phyloP scores from a whole-genome alignment of 1,140 invertebrate species.

The Notospermus geniculatus region DNA sequence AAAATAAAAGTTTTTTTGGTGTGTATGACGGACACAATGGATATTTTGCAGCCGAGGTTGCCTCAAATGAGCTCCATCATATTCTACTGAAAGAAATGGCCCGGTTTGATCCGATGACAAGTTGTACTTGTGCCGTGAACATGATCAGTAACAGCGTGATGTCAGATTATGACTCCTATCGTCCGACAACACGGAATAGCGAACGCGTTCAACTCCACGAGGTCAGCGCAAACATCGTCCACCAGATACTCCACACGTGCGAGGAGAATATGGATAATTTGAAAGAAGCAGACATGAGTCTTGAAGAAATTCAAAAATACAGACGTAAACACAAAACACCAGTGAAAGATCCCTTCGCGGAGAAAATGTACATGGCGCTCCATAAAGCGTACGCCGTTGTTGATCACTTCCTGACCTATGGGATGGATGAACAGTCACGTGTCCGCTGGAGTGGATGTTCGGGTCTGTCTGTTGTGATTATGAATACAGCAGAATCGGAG shows the following conservation, averaged over 20 bases:
- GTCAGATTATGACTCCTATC: slow-evolving; percentile 36
- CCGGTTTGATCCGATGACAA: slow-evolving; percentile 43
- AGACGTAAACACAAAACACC: neutral
- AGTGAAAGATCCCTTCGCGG: slow-evolving; percentile 10
- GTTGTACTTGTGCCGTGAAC: slow-evolving; percentile 28
- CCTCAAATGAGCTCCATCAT: slow-evolving; percentile 44
- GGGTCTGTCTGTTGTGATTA: slow-evolving; percentile 31
- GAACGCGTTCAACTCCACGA: slow-evolving; percentile 35
- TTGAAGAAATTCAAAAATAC: neutral
- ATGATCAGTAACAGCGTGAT: slow-evolving; percentile 32
- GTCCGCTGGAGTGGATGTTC: slow-evolving; percentile 55
- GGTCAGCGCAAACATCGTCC: slow-evolving; percentile 41
- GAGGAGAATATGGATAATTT: slow-evolving; percentile 23
- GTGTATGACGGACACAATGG: slow-evolving; percentile 55
- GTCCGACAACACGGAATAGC: slow-evolving; percentile 36
- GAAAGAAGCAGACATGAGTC: neutral
- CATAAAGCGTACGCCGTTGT: slow-evolving; percentile 41
- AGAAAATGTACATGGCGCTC: slow-evolving; percentile 32
- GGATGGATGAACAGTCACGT: slow-evolving; percentile 49
- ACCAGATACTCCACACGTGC: slow-evolving; percentile 46
- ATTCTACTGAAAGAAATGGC: slow-evolving; percentile 46
- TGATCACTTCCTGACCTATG: slow-evolving; percentile 50
- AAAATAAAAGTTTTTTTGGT: slow-evolving; percentile 47
- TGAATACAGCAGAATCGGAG: slow-evolving; percentile 9
- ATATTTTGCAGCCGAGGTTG: slow-evolving; percentile 43